Evolutionary conservation across 2,888 invertebrate genomes (phyloP).

Genomic region (Caenorhabditis sp.): DNA sequence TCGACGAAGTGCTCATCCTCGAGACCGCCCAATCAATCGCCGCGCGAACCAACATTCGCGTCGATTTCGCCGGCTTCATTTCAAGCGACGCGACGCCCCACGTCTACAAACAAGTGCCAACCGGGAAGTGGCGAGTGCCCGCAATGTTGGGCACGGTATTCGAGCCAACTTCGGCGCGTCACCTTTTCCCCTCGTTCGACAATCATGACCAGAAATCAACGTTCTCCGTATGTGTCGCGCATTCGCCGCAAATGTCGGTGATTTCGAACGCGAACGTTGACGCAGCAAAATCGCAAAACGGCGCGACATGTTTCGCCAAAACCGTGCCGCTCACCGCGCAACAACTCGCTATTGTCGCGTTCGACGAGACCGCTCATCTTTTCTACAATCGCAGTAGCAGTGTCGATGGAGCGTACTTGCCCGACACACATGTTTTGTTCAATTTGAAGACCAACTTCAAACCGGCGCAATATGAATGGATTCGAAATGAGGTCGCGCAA

Average conservation of each 20-base stretch:
- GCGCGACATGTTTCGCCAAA: slow-evolving; percentile 42
- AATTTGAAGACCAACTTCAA: slow-evolving; percentile 40
- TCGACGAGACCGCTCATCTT: slow-evolving; percentile 32
- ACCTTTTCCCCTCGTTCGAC: slow-evolving; percentile 47
- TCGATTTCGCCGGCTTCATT: slow-evolving; percentile 33
- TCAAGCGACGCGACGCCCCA: slow-evolving; percentile 24
- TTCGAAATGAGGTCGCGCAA: slow-evolving; percentile 41
- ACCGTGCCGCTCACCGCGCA: slow-evolving; percentile 46
- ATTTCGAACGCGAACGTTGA: slow-evolving; percentile 37
- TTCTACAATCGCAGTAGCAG: slow-evolving; percentile 35
- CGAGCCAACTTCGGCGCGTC: slow-evolving; percentile 31
- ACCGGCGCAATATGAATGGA: slow-evolving; percentile 46
- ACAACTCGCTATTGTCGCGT: slow-evolving; percentile 43
- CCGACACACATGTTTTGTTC: slow-evolving; percentile 43
- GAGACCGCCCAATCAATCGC: slow-evolving; percentile 28
- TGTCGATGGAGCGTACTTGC: slow-evolving; percentile 35
- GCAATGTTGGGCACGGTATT: slow-evolving; percentile 44
- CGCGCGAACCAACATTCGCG: slow-evolving; percentile 11
- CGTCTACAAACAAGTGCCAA: slow-evolving; percentile 37
- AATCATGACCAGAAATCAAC: slow-evolving; percentile 36
- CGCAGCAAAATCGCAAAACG: slow-evolving; percentile 11
- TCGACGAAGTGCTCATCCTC: slow-evolving; percentile 13
- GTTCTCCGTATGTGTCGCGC: slow-evolving; percentile 40
- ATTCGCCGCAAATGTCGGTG: slow-evolving; percentile 26
- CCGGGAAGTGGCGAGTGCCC: slow-evolving; percentile 33